Evolutionary conservation across 2,888 invertebrate species (phyloP), one percentile per base, ranked within the genome.

Genomic region (Drosophila cognata): DNA sequence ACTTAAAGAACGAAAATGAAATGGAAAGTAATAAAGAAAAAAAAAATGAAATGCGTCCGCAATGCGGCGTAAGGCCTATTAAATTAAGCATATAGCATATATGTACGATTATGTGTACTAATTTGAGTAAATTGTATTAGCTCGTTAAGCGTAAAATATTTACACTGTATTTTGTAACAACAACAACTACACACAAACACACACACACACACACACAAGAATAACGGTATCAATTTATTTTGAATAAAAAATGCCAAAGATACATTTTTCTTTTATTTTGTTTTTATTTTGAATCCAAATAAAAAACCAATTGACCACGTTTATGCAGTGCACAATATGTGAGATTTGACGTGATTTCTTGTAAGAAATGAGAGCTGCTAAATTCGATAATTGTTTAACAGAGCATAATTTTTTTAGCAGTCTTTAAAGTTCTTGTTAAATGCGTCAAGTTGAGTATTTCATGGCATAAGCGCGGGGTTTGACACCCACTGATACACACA

Each of bases 231-330:
- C 81, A 62, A 80, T 85, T 85, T 88, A 90, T 89, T 86, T 90
- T 87, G 79, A 90, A 90, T 89, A 88, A 89, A 89, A 90, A 89
- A 91, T 89, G 88, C 89, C 89, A 89, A 89, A 89, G 89, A 89
- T 86, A 86, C 33, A 73, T 25, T 43, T 16, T 16, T 33, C 36
- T 51, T 56, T 64, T 68, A 31, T 56, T 58, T 64, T 71, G 38
- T 43, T 11, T 74, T 25, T 36, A 25, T 6, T 25, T 56, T 21
- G 28, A 31, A 31, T 25, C n/a, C 7, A 36, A 61, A n/a, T 25
- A 21, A 31, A 29, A 29, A 41, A 0, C n/a, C 46, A 55, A 6
- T 50, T 56, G 56, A 43, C 29, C 43, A 53, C 38, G 51, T 31
- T 31, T 41, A 61, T 41, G 41, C 61, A 16, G 33, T 50, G n/a